These are phyloP conservation scores for Sigmodon hispidus DNA, from an alignment of 2,113 vertebrate genomes.

Conservation along the genomic window DNA sequence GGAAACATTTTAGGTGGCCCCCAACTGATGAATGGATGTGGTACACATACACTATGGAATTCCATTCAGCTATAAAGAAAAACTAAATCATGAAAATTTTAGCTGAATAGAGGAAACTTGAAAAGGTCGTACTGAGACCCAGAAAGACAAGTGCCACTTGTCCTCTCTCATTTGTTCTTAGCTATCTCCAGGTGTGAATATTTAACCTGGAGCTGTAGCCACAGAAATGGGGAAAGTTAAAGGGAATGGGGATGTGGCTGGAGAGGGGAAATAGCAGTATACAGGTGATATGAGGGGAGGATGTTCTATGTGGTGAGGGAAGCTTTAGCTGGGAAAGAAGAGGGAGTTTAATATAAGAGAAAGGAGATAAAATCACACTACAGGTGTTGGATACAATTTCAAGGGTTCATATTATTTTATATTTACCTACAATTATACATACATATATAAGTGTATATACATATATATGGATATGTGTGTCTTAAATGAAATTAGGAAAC, in stretches of 20 bases:
- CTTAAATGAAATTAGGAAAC: not conserved
- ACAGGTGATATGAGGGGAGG: not conserved
- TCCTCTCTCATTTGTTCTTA: not conserved
- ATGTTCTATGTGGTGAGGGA: not conserved
- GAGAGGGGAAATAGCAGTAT: not conserved
- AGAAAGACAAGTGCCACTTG: not conserved
- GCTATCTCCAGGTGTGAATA: not conserved
- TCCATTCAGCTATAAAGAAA: not conserved
- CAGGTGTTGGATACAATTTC: not conserved
- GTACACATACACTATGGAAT: not conserved
- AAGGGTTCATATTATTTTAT: not conserved
- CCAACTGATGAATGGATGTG: not conserved
- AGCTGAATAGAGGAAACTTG: not conserved
- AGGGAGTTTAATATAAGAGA: not conserved
- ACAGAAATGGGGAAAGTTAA: not conserved
- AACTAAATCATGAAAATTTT: not conserved
- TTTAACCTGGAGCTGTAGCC: not conserved
- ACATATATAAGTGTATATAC: not conserved
- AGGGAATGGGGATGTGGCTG: not conserved
- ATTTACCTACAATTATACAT: not conserved
- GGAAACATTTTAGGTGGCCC: too few relatives aligned
- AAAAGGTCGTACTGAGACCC: not conserved
- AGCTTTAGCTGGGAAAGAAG: not conserved
- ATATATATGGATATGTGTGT: not conserved
- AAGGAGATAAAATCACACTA: not conserved